Conservation (phyloP, 2,888 invertebrate genomes). For the Andrena camellia region DNA sequence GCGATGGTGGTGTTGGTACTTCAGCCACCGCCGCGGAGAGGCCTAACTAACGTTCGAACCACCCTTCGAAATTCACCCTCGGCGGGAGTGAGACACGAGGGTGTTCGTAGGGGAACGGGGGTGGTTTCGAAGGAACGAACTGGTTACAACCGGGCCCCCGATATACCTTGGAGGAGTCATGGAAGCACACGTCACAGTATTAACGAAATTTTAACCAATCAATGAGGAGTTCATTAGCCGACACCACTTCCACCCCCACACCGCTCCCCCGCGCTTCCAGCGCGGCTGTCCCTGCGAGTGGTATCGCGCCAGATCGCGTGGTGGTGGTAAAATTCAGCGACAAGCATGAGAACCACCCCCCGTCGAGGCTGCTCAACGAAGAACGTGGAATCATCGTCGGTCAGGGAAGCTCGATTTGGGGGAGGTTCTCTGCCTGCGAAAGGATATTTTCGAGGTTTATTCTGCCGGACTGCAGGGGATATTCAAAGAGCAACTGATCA, state of each 20-base stretch:
- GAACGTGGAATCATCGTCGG: slow-evolving; percentile 12
- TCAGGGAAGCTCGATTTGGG: not conserved
- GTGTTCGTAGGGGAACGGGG: slow-evolving; percentile 60
- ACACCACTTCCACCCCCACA: slow-evolving; percentile 59
- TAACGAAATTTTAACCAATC: slow-evolving; percentile 84
- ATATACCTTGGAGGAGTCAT: slow-evolving; percentile 71
- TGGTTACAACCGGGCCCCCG: slow-evolving; percentile 60
- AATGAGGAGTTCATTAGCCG: slow-evolving; percentile 84
- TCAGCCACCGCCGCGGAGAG: slow-evolving; percentile 72
- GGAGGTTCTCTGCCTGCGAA: not conserved
- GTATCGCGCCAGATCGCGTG: slow-evolving; percentile 79
- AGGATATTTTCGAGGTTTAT: slow-evolving; percentile 20
- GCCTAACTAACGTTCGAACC: slow-evolving; percentile 79
- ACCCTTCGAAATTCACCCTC: slow-evolving; percentile 81
- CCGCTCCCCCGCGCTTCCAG: slow-evolving; percentile 18
- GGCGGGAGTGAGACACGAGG: slow-evolving; percentile 78
- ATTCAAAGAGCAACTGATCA: slow-evolving; percentile 59
- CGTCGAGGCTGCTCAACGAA: not conserved
- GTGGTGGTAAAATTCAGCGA: slow-evolving; percentile 78
- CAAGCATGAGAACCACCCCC: slow-evolving; percentile 47
- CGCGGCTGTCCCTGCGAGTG: slow-evolving; percentile 31
- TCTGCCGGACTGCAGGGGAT: slow-evolving; percentile 26
- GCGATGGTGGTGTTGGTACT: slow-evolving; percentile 59
- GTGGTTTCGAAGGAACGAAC: slow-evolving; percentile 61
- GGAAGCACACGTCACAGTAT: slow-evolving; percentile 82